Evolutionary conservation across 2,797 vertebrate species (phyloP), one percentile per base, ranked within the genome.

Genomic region (Florisuga fusca): DNA sequence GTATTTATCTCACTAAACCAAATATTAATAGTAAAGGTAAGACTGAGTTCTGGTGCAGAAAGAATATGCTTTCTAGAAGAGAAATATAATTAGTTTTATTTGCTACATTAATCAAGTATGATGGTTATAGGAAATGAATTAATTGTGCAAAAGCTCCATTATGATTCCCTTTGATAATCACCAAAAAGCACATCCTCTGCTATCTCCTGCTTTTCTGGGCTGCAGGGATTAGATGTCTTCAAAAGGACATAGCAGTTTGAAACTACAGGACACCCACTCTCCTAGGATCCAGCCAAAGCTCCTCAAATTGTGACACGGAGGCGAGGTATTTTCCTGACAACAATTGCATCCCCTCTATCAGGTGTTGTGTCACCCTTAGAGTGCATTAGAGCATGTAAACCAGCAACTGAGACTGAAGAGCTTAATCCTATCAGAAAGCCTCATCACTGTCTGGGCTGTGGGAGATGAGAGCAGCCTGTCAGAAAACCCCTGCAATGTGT

Each of bases 81-180:
- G 22, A 85, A 87, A 81, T 34, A 64, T 87, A 92, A 94, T 89
- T 68, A 78, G 14, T 61, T 93, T 93, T 94, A 91, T 78, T 87
- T 76, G 90, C 90, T 73, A 68, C 84, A 68, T 92, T 89, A 92
- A 87, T 94, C 89, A 82, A 84, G 20, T 80, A 82, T 90, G 61
- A 58, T 95, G 69, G n/a, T 74, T 85, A 78, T 58, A 85, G 75
- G 93, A 92, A 94, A 92, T 72, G 3, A 91, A 94, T 94, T 94
- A 93, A 89, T 93, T 92, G 75, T 92, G 82, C 55, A 93, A 87
- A 91, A 78, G 76, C 31, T 89, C 55, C 25, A 59, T 91, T 93
- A 73, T 33, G 71, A 81, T 75, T 95, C 69, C 38, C 64, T 94
- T 54, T 78, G 89, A 94, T 91, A 92, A 94, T 82, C 43, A 58